These are phyloP conservation scores for Apamea epomidion DNA, from an alignment of 2,888 invertebrate species.

Conservation along the genomic window DNA sequence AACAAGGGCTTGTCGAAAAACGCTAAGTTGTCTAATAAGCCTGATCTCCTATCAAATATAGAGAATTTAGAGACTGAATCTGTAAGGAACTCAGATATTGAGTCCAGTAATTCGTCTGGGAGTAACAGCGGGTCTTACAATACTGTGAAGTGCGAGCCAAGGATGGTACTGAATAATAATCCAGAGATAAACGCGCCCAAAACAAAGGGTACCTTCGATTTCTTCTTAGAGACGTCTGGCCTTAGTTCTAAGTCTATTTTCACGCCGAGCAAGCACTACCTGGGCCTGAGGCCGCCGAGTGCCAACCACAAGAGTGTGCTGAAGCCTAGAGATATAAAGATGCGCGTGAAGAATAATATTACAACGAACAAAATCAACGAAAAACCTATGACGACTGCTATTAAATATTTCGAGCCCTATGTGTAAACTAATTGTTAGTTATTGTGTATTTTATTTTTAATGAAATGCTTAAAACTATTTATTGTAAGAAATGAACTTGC, in stretches of 20 bases:
- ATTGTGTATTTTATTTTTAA: slow-evolving; percentile 72
- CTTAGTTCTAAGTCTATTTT: slow-evolving; percentile 95
- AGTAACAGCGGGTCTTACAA: slow-evolving; percentile 88
- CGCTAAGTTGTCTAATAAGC: slow-evolving; percentile 89
- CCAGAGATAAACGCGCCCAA: slow-evolving; percentile 79
- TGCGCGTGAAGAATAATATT: slow-evolving; percentile 92
- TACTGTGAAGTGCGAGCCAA: slow-evolving; percentile 86
- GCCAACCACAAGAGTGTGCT: slow-evolving; percentile 94
- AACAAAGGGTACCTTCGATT: slow-evolving; percentile 92
- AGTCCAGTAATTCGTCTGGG: slow-evolving; percentile 90
- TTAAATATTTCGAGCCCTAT: slow-evolving; percentile 90
- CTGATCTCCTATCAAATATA: slow-evolving; percentile 89
- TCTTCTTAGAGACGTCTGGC: slow-evolving; percentile 94
- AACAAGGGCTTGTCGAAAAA: slow-evolving; percentile 81
- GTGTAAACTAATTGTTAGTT: slow-evolving; percentile 79
- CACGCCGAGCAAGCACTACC: slow-evolving; percentile 85
- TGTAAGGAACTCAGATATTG: slow-evolving; percentile 93
- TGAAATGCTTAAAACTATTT: slow-evolving; percentile 84
- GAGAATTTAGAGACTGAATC: slow-evolving; percentile 90
- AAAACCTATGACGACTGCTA: slow-evolving; percentile 90
- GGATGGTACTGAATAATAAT: slow-evolving; percentile 81
- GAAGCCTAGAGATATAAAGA: slow-evolving; percentile 94
- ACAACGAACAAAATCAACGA: slow-evolving; percentile 91
- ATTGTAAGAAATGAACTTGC: slow-evolving; percentile 89
- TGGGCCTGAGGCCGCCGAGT: slow-evolving; percentile 91